Evolutionary conservation across 2,888 invertebrate species (phyloP), one percentile per base, ranked within the genome.

Genomic region (Catotricha subobsoleta): DNA sequence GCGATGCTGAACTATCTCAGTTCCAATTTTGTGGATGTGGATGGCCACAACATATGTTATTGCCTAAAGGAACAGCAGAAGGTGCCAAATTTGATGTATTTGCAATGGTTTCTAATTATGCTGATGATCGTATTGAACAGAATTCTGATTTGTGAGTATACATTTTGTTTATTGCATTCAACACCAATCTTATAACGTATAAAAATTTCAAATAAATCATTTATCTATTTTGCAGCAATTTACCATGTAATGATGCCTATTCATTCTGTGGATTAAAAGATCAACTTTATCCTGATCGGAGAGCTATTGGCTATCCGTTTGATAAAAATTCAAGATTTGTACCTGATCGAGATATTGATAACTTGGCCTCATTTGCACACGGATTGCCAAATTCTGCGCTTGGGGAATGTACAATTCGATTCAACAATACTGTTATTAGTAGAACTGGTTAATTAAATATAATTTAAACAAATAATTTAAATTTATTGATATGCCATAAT

Each of bases 11-110:
- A 3, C 60, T 69, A 1, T 66, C 65, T 0, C 16, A 40, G 29
- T 43, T 39, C 16, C 43, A 35, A 29, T 43, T 43, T 16, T 43
- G 43, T 29, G 43, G 43, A 2, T 43, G 43, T 23, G 43, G 43
- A 16, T 86, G 86, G 83, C 86, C 86, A 0, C 76, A 82, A 45
- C 83, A 86, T 58, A 70, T 86, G 72, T 67, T 84, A 6, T 48
- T 82, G 27, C 80, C 84, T 1, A 79, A 73, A 59, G 86, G 86
- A 2, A 72, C 55, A 3, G 49, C 66, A 0, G 65, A 69, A 43
- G 84, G 84, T 1, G 74, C 69, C 59, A 60, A 66, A 0, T 71
- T 76, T 53, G 72, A 80, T 48, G 62, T 84, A 30, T 84, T 81
- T 56, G 76, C 71, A 33, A 83, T 84, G 81, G 66, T 84, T 43